Conservation (phyloP, 2,888 invertebrate genomes). For the Helicoverpa assulta region DNA sequence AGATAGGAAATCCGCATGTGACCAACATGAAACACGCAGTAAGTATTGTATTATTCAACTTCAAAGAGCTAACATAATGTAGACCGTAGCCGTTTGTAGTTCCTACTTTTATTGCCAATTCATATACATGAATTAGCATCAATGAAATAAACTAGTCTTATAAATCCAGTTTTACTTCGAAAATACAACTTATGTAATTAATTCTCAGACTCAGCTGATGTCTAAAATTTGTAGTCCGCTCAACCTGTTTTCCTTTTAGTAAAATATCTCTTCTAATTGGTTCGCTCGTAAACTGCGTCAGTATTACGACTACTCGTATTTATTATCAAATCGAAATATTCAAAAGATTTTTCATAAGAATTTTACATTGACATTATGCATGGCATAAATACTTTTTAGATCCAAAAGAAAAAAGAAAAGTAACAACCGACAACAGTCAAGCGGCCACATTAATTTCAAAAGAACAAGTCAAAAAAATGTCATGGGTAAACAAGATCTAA, state of each 20-base stretch:
- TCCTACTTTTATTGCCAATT: not conserved
- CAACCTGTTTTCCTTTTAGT: not conserved
- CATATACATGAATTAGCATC: conserved; percentile 1
- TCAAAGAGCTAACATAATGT: not conserved
- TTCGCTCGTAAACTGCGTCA: not conserved
- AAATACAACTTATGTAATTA: conserved; percentile 1
- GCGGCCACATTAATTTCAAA: not conserved
- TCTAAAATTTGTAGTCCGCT: not conserved
- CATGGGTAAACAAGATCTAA: conserved; percentile 76
- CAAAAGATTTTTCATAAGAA: not conserved
- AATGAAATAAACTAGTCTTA: conserved; percentile 1
- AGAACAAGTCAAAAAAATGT: conserved; percentile 62
- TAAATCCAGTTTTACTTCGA: not conserved
- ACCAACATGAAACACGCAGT: conserved; percentile 14
- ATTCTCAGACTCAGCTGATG: not conserved
- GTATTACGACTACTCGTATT: too few species aligned
- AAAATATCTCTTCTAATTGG: not conserved
- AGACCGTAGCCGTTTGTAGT: not conserved
- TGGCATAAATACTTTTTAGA: not conserved
- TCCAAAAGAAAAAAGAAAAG: not conserved
- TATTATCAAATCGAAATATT: not conserved
- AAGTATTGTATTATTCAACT: conserved; percentile 5
- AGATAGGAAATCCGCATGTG: conserved; percentile 27
- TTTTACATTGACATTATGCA: too few species aligned
- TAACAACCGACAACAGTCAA: not conserved